These are phyloP conservation scores for Beroe ovata DNA, from an alignment of 37 sponge, comb jelly and placozoan species.

Conservation along the genomic window DNA sequence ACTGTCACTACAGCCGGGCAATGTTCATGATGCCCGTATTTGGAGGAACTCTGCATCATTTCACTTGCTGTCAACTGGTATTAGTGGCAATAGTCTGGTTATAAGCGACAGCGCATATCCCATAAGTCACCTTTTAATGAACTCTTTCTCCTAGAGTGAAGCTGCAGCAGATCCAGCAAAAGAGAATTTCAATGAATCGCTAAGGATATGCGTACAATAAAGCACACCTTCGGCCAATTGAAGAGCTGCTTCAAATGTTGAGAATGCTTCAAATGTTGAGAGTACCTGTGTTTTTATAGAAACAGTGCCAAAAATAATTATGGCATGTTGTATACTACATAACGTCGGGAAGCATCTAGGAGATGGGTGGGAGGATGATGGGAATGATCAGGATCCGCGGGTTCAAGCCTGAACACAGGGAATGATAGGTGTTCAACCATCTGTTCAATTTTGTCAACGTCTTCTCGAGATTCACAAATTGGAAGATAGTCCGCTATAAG, in stretches of 20 bases:
- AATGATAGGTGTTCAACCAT: no score
- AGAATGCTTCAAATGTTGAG: constrained; percentile 1
- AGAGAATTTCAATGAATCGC: not conserved
- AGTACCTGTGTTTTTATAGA: not conserved
- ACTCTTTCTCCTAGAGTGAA: not conserved
- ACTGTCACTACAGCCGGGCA: not conserved
- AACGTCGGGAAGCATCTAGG: not conserved
- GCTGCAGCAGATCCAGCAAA: not conserved
- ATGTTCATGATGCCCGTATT: not conserved
- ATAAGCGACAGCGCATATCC: not conserved
- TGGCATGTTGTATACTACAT: not conserved
- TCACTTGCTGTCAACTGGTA: not conserved
- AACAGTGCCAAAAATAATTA: not conserved
- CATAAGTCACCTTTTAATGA: not conserved
- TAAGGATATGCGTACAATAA: not conserved
- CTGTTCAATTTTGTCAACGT: no score
- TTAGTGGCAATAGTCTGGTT: not conserved
- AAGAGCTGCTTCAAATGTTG: not conserved
- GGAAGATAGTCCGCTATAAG: no score
- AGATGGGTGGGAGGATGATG: not conserved
- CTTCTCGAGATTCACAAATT: no score
- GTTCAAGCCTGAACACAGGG: no score
- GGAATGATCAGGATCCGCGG: not conserved
- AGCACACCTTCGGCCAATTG: not conserved
- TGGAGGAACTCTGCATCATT: not conserved